Base-by-base conservation (phyloP, 2,888 invertebrate species). In the Danaus chrysippus region DNA sequence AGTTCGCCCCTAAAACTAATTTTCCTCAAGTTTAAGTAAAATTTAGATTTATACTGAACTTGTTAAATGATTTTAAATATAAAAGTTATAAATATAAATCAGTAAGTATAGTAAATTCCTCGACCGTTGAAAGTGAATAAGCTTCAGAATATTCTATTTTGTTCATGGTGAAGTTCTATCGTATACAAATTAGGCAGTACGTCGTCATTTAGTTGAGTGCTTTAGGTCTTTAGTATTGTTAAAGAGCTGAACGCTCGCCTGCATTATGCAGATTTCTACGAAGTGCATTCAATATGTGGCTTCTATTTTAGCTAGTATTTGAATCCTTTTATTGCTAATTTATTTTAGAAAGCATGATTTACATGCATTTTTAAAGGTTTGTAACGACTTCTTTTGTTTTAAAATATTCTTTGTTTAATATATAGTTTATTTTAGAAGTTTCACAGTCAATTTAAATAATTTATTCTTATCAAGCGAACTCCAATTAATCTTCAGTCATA, bases 271-370 rank as follows among this genome's bases (percentile, higher is more conserved):
- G 41, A 58, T 52, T 58, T 58, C 49, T 49, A 11, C 49, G 15
- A 49, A 58, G 58, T 52, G 58, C 58, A 58, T 58, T 58, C 58
- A 58, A 58, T 58, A 34, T 52, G 58, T 58, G 58, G 58, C 58
- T 58, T 44, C 58, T 41, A 10, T 46, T 58, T 52, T 42, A 58
- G 58, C 42, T 41, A 52, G 52, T 41, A 58, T 52, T 49, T 58
- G 58, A 58, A 58, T 12, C 58, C 17, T 58, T 58, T 58, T 58
- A 58, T 52, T n/a, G 41, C 58, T 23, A 56, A 13, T 23, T 41
- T 58, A 42, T 52, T 58, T 52, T 42, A 17, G 17, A 52, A 42
- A 58, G 49, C 49, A 49, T 34, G 17, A 49, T 17, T 9, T n/a
- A 46, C 9, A 3, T 15, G 11, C 15, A 17, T 17, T 49, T 49